Conservation (phyloP, 1,140 invertebrate species). For the Nymphalis io region DNA sequence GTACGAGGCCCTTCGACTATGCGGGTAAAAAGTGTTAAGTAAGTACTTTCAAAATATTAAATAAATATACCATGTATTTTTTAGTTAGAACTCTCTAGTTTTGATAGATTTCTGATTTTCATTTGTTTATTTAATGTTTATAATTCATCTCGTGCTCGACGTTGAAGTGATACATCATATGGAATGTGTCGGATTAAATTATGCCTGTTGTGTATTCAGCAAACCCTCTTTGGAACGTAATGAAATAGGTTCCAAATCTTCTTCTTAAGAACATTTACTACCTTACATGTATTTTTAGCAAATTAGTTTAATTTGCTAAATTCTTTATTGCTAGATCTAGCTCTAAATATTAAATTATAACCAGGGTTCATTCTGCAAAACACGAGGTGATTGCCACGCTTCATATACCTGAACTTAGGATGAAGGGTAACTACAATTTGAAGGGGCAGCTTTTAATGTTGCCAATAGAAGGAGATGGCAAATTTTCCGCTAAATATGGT, state of each 20-base stretch:
- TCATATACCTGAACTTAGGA: conserved; percentile 69
- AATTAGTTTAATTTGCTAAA: not conserved
- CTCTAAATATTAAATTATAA: conserved; percentile 17
- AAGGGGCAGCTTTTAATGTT: conserved; percentile 74
- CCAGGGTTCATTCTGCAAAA: conserved; percentile 64
- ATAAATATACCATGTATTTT: too few species aligned
- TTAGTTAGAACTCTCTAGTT: too few species aligned
- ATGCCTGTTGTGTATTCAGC: too few species aligned
- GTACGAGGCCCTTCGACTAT: conserved; percentile 83
- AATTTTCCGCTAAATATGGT: conserved; percentile 70
- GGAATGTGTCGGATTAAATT: too few species aligned
- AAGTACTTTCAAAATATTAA: conserved; percentile 50
- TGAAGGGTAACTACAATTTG: conserved; percentile 76
- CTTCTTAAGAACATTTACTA: too few species aligned
- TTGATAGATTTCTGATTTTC: too few species aligned
- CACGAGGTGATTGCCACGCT: conserved; percentile 61
- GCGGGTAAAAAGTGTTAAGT: conserved; percentile 82
- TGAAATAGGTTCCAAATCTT: too few species aligned
- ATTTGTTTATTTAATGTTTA: too few species aligned
- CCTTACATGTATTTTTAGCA: not conserved
- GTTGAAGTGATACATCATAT: too few species aligned
- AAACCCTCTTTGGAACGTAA: too few species aligned
- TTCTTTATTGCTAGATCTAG: not conserved
- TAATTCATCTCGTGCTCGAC: too few species aligned
- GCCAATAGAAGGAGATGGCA: conserved; percentile 68